Evolutionary conservation across 2,113 vertebrate species (phyloP).

Genomic region (Hyperopisus bebe): DNA sequence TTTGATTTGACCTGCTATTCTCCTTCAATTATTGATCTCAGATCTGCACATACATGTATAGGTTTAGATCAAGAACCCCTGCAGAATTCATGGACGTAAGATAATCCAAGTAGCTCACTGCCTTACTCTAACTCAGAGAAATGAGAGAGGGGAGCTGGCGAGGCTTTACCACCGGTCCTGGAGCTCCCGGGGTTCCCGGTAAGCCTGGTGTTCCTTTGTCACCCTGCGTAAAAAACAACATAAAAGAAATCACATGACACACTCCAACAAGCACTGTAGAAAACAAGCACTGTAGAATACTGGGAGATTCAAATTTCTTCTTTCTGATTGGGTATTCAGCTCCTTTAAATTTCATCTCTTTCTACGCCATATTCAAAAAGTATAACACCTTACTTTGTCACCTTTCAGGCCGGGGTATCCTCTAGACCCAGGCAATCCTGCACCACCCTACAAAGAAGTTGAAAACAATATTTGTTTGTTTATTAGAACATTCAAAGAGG

Average conservation of each 20-base stretch:
- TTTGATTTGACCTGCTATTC: not conserved
- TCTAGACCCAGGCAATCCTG: constrained; percentile 28
- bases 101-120: not conserved
- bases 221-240: constrained; percentile 23
- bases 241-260: constrained; percentile 9
- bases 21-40: not conserved
- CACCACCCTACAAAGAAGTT: constrained; percentile 27
- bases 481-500: not conserved
- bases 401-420: constrained; percentile 28
- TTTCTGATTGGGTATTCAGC: not conserved
- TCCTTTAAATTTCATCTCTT: not conserved
- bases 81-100: not conserved
- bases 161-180: constrained; percentile 26
- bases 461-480: not conserved
- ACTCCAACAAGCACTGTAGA: not conserved
- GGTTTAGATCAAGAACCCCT: not conserved
- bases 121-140: not conserved
- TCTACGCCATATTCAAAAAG: not conserved
- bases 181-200: constrained; percentile 16
- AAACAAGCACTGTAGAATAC: not conserved
- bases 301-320: not conserved
- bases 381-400: constrained; percentile 26
- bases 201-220: constrained; percentile 30
- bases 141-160: not conserved
- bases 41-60: not conserved